Evolutionary conservation across 2,113 vertebrate species (phyloP).

Genomic region (Camelus dromedarius): DNA sequence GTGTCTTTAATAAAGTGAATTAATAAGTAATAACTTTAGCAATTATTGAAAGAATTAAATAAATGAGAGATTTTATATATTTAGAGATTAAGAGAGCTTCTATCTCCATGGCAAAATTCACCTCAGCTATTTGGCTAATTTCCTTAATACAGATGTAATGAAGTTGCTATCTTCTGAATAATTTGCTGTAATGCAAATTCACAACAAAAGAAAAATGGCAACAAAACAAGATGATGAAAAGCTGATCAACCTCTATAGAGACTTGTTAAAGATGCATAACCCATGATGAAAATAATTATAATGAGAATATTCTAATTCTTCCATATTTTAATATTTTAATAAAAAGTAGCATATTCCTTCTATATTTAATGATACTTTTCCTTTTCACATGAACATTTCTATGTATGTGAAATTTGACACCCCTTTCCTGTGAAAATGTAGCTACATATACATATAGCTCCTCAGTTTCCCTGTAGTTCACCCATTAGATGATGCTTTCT

Average conservation of each 20-base stretch:
- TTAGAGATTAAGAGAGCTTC: not conserved
- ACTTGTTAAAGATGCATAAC: not conserved
- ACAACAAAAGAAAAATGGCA: not conserved
- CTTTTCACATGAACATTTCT: not conserved
- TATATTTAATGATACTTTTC: not conserved
- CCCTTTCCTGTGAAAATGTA: not conserved
- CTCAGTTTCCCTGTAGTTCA: not conserved
- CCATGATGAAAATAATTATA: not conserved
- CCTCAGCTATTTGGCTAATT: not conserved
- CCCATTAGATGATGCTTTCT: no score
- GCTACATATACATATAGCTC: rapidly evolving
- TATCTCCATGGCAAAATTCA: not conserved
- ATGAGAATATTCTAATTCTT: not conserved
- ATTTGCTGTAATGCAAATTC: not conserved
- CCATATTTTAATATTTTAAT: not conserved
- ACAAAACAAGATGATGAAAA: not conserved
- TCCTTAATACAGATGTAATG: not conserved
- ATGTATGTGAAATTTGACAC: not conserved
- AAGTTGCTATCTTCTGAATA: not conserved
- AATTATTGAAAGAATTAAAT: not conserved
- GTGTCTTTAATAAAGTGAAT: conserved; percentile 32
- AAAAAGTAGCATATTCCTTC: not conserved
- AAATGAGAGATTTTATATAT: not conserved
- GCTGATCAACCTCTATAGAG: not conserved
- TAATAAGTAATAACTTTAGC: not conserved